A percentile compares a stretch with the other conserved stretches of the same genome.
phyloP scores from a whole-genome alignment of 2,113 vertebrate genomes.

The Uropsilus gracilis region DNA sequence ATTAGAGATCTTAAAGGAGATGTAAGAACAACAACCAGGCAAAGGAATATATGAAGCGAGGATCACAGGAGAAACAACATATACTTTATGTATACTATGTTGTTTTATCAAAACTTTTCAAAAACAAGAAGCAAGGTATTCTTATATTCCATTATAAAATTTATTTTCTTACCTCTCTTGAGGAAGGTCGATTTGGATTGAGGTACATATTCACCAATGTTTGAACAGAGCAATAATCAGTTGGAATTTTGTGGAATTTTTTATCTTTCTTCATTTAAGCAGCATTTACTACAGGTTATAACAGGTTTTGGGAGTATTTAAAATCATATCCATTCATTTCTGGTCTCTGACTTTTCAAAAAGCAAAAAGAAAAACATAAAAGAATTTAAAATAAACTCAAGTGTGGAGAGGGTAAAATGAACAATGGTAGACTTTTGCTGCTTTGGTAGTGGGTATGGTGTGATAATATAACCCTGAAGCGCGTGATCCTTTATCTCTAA shows the following conservation, averaged over 20 bases:
- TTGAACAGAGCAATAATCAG: slow-evolving; percentile 44
- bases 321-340: slow-evolving; percentile 71
- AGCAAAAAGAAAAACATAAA: slow-evolving; percentile 51
- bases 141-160: slow-evolving; percentile 46
- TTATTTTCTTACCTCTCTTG: slow-evolving; percentile 85
- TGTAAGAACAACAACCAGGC: neutral
- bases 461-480: no score
- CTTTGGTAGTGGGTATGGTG: no score
- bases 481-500: no score
- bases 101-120: slow-evolving; percentile 14
- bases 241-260: slow-evolving; percentile 41
- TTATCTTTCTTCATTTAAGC: slow-evolving; percentile 68
- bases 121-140: slow-evolving; percentile 30
- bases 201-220: slow-evolving; percentile 71
- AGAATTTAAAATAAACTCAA: neutral
- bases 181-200: slow-evolving; percentile 77
- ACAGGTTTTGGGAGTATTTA: slow-evolving; percentile 34
- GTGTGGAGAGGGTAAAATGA: no score
- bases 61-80: neutral
- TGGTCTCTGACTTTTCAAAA: slow-evolving; percentile 41
- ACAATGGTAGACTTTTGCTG: no score
- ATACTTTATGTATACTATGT: neutral
- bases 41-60: neutral
- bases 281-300: slow-evolving; percentile 60
- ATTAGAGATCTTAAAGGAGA: neutral